Percentiles rank a stretch among this genome's conserved stretches.
These are phyloP conservation scores for Brachynemurus nebulosus DNA, from an alignment of 2,888 invertebrate species.

Conservation along the genomic window DNA sequence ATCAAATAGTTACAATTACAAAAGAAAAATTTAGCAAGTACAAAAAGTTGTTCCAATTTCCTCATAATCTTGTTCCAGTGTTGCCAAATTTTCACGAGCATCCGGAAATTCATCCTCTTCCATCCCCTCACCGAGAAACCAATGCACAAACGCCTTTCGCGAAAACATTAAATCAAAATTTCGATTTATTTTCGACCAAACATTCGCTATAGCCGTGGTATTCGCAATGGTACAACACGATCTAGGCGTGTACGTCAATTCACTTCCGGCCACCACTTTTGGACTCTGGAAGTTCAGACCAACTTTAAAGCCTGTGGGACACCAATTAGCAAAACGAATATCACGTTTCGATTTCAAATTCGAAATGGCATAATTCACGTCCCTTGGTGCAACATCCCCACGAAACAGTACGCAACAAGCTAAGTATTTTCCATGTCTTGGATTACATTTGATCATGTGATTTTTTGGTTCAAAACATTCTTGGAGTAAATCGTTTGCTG, in stretches of 20 bases:
- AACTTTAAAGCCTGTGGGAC: conserved; percentile 1
- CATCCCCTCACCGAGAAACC: not conserved
- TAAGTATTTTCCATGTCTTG: not conserved
- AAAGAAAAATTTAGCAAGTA: not conserved
- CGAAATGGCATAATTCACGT: not conserved
- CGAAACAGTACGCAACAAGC: conserved; percentile 1
- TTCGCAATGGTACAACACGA: not conserved
- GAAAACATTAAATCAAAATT: conserved; percentile 2
- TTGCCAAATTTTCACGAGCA: not conserved
- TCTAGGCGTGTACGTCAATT: not conserved
- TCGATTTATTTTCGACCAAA: not conserved
- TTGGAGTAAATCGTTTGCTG: not conserved
- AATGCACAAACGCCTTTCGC: not conserved
- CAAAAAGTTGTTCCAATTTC: not conserved
- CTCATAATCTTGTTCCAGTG: not conserved
- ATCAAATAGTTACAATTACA: not conserved
- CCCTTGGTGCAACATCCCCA: not conserved
- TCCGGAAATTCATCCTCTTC: not conserved
- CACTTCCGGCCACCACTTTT: not conserved
- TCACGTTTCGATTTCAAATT: not conserved
- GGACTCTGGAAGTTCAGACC: not conserved
- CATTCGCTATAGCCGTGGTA: not conserved
- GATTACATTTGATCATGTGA: conserved; percentile 1
- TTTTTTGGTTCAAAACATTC: not conserved
- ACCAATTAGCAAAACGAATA: conserved; percentile 3